A percentile compares a stretch with the other conserved stretches of the same genome.
These are phyloP conservation scores for Mythimna loreyi DNA, from an alignment of 2,888 invertebrate genomes.

Conservation along the genomic window DNA sequence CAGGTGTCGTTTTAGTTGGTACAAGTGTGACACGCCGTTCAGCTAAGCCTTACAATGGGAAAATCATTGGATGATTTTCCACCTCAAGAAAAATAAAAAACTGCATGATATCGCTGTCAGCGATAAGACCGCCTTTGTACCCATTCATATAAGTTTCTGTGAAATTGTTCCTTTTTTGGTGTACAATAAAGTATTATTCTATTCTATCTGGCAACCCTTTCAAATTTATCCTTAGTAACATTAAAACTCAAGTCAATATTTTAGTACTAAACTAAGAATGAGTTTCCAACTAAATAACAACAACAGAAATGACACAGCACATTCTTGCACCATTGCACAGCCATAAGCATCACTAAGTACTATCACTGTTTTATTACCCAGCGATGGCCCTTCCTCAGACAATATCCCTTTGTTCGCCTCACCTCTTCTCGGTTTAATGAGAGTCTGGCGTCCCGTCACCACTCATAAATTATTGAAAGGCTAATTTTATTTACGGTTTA, in stretches of 20 bases:
- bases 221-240: too few species aligned
- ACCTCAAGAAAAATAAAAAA: too few species aligned
- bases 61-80: too few species aligned
- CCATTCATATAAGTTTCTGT: too few species aligned
- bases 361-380: conserved; percentile 52
- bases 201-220: too few species aligned
- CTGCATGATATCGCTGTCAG: too few species aligned
- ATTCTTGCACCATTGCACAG: conserved; percentile 41
- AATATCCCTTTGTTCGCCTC: conserved; percentile 76
- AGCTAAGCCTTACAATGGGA: too few species aligned
- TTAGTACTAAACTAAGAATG: conserved; percentile 23
- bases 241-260: conserved; percentile 3
- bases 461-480: conserved; percentile 70
- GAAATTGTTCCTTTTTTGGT: too few species aligned
- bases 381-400: conserved; percentile 68
- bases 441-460: conserved; percentile 64
- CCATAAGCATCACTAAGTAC: conserved; percentile 41
- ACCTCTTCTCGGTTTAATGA: conserved; percentile 71
- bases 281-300: too few species aligned
- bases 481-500: conserved; percentile 61
- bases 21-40: background rate
- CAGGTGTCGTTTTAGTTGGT: too few species aligned
- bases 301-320: conserved; percentile 23
- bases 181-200: too few species aligned
- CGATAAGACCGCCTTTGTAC: too few species aligned